Evolutionary conservation across 2,797 vertebrate species (phyloP), one percentile per base, ranked within the genome.

Genomic region (Megalops cyprinoides): DNA sequence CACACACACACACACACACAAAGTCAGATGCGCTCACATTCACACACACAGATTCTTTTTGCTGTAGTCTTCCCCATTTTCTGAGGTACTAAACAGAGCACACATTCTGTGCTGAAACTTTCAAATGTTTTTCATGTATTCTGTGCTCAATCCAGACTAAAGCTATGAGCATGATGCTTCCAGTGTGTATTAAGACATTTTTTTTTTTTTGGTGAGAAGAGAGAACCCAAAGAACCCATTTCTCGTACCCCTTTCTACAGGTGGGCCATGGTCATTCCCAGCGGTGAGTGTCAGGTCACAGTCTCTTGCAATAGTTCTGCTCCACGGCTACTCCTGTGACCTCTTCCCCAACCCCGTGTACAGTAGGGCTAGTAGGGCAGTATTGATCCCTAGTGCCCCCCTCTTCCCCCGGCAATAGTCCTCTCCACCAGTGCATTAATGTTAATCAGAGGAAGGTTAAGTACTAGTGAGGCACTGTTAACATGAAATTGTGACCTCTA

Each of bases 401-500:
- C 10, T 69, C 44, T 46, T n/a, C n/a, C n/a, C n/a, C n/a, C n/a
- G n/a, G n/a, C 2, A 42, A 42, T 25, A 51, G 23, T 55, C 34
- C 49, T 51, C 23, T 48, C 20, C 67, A 44, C 34, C n/a, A n/a
- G 49, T 3, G 67, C 31, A 79, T 79, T 55, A 73, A 79, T 31
- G 53, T 79, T 73, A 79, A 79, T 79, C 49, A 73, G 18, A 58
- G 14, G 67, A 74, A 62, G 48, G 60, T 79, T 69, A 79, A 71
- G 62, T 18, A 53, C 28, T 1, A 15, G 60, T 46, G 25, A 46
- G 48, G 78, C 23, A 23, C 28, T 39, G 39, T 79, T 79, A 73
- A 79, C 78, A 79, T 39, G 46, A 79, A 34, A 79, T 56, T 49
- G 51, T n/a, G 14, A 74, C 78, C 78, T 79, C 49, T 79, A 15